Conservation (phyloP, 23 tunicate genomes). For the Halocynthia aurantium region DNA sequence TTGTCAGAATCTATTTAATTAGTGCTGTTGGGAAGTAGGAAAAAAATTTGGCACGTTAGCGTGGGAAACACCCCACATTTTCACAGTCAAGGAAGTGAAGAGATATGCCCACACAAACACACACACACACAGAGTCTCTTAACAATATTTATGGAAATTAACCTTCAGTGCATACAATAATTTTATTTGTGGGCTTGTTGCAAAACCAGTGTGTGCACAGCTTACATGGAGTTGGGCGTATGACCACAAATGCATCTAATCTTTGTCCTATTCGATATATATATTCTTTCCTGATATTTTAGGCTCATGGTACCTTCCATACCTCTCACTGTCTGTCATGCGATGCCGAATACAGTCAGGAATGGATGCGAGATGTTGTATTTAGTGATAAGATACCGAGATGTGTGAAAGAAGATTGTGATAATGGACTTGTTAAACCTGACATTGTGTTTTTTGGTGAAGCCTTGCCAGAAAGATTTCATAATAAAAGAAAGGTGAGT, state of each 20-base stretch:
- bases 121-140: too few relatives aligned
- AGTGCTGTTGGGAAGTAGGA: too few relatives aligned
- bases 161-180: neutral
- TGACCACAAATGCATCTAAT: neutral
- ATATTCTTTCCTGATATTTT: neutral
- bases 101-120: too few relatives aligned
- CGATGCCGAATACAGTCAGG: conserved; percentile 33
- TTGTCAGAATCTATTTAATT: too few relatives aligned
- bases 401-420: conserved; percentile 31
- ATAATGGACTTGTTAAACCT: conserved; percentile 47
- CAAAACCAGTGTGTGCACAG: neutral
- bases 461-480: conserved; percentile 46
- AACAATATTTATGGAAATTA: too few relatives aligned
- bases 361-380: conserved; percentile 71
- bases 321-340: conserved; percentile 67
- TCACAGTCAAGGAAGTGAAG: too few relatives aligned
- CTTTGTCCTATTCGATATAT: neutral
- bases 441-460: conserved; percentile 92
- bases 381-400: conserved; percentile 65
- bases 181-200: neutral
- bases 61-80: too few relatives aligned
- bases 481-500: conserved; percentile 12
- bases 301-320: conserved; percentile 86
- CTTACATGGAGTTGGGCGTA: neutral
- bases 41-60: too few relatives aligned